phyloP scores from a whole-genome alignment of 2,797 vertebrate species.

The Parauchenoglanis punctatus region DNA sequence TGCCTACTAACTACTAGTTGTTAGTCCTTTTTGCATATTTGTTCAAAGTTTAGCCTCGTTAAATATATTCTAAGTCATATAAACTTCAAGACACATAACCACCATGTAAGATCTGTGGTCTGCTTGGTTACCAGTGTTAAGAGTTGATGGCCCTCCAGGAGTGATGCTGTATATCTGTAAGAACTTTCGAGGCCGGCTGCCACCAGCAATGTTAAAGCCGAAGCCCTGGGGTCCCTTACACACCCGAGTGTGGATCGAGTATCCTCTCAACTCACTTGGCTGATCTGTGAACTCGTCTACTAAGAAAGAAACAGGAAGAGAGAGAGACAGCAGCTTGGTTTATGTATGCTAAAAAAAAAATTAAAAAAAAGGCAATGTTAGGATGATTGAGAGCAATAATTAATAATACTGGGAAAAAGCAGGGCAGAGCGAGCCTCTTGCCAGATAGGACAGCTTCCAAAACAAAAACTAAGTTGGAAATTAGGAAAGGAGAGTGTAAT shows the following conservation, averaged over 20 bases:
- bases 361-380: not conserved
- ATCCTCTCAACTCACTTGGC: constrained; percentile 73
- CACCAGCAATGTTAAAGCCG: constrained; percentile 80
- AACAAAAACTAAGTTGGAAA: not conserved
- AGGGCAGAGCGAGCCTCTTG: not conserved
- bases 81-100: not conserved
- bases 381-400: not conserved
- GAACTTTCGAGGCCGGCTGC: constrained; percentile 75
- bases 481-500: not conserved
- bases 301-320: constrained; percentile 45
- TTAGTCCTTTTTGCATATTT: not conserved
- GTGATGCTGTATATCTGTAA: constrained; percentile 81
- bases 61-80: not conserved
- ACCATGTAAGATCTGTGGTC: not conserved
- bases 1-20: not conserved
- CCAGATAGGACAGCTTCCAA: not conserved
- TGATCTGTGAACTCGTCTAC: constrained; percentile 77
- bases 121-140: constrained; percentile 57
- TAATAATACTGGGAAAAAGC: not conserved
- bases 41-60: not conserved
- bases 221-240: constrained; percentile 78
- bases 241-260: constrained; percentile 76
- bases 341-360: not conserved
- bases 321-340: not conserved
- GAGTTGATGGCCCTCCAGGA: constrained; percentile 72